Conservation (phyloP, 2,888 invertebrate species). For the Rhopalosiphum nymphaeae region DNA sequence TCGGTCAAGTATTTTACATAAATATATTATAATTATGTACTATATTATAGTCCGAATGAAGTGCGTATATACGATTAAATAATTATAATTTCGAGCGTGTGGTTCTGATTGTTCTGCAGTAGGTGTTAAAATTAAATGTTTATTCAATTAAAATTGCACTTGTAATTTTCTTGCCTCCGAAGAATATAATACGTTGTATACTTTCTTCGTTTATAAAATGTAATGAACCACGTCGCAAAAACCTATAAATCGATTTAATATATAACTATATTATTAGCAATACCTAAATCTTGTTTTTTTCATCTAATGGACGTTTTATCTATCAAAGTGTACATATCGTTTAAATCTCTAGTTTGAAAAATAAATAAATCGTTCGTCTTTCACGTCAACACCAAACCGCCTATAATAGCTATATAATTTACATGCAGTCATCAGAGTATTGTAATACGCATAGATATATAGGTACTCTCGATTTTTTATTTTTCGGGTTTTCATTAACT, state of each 20-base stretch:
- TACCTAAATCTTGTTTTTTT: background rate
- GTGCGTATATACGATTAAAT: background rate
- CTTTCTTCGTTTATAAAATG: background rate
- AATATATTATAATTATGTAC: background rate
- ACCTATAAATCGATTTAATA: background rate
- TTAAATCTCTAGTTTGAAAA: background rate
- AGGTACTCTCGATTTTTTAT: constrained; percentile 8
- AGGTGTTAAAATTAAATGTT: background rate
- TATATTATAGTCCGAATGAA: background rate
- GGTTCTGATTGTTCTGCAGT: background rate
- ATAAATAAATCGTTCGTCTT: background rate
- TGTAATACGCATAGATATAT: background rate
- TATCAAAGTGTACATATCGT: background rate
- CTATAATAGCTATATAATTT: background rate
- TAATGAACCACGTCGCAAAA: background rate
- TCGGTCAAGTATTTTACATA: background rate
- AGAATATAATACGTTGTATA: background rate
- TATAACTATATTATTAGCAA: background rate
- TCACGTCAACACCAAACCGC: background rate
- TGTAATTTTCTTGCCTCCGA: background rate
- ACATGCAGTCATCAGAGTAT: background rate
- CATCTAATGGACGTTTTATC: background rate
- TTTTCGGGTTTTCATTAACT: constrained; percentile 26
- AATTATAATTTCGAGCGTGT: background rate
- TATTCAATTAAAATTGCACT: background rate